Conservation (phyloP, 2,888 invertebrate species). For the Chydorus sphaericus region DNA sequence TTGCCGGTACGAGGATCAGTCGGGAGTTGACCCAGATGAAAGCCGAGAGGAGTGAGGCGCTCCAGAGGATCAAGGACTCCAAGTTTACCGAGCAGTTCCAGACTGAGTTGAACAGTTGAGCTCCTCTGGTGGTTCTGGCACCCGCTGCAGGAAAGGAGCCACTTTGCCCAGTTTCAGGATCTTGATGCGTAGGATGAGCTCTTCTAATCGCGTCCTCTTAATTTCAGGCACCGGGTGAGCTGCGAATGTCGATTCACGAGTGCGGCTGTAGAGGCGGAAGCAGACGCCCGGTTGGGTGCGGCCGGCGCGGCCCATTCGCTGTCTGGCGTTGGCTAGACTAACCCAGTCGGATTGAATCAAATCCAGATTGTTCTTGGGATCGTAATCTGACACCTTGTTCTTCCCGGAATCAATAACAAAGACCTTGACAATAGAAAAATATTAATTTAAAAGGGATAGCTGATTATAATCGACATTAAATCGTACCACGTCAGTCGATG, state of each 20-base stretch:
- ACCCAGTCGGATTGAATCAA: conserved; percentile 65
- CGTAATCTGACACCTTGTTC: conserved; percentile 61
- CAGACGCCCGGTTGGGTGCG: conserved; percentile 75
- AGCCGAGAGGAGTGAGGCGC: conserved; percentile 72
- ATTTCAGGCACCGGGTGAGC: conserved; percentile 69
- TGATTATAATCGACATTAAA: no score
- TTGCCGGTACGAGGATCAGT: conserved; percentile 79
- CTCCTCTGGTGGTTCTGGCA: conserved; percentile 62
- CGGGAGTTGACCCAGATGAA: conserved; percentile 73
- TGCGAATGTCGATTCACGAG: conserved; percentile 44
- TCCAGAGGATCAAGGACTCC: conserved; percentile 61
- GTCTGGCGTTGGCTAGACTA: conserved; percentile 66
- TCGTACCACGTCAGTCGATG: conserved; percentile 73
- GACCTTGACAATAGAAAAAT: background rate
- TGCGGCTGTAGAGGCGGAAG: conserved; percentile 61
- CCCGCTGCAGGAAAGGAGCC: conserved; percentile 45
- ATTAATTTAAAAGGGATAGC: no score
- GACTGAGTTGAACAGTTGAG: conserved; percentile 48
- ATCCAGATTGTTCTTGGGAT: conserved; percentile 52
- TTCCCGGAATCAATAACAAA: conserved; percentile 78
- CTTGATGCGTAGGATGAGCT: conserved; percentile 68
- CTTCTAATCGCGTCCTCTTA: conserved; percentile 62
- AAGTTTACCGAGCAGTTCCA: conserved; percentile 35
- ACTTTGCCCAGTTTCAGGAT: conserved; percentile 53
- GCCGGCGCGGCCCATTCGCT: conserved; percentile 76